phyloP scores from a whole-genome alignment of 2,888 invertebrate species.

The Papilio gigon region DNA sequence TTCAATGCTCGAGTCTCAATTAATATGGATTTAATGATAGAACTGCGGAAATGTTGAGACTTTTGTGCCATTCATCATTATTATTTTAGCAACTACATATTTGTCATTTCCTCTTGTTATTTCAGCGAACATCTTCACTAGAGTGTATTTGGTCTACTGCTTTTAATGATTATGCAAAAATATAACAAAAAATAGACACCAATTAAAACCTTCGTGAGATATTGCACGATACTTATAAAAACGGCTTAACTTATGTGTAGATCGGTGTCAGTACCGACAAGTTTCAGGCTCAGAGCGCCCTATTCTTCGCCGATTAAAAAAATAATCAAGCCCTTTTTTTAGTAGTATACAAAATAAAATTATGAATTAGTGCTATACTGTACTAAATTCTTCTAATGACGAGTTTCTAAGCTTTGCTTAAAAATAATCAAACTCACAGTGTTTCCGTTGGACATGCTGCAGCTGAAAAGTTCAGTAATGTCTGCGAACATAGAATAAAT shows the following conservation, averaged over 20 bases:
- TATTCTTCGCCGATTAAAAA: no score
- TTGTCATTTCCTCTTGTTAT: neutral
- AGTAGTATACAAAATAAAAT: no score
- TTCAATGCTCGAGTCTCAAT: conserved; percentile 11
- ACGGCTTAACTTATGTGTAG: no score
- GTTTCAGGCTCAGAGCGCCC: no score
- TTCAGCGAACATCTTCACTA: neutral
- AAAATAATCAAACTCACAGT: neutral
- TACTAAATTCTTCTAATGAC: no score
- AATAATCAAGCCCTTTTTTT: no score
- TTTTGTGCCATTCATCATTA: neutral
- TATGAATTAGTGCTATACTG: no score
- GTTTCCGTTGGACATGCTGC: neutral
- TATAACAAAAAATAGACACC: no score
- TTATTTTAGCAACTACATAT: neutral
- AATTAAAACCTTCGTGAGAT: no score
- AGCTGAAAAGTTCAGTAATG: conserved; percentile 16
- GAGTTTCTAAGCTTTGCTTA: neutral
- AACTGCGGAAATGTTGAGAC: neutral
- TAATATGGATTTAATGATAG: conserved; percentile 23
- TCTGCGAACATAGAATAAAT: conserved; percentile 27
- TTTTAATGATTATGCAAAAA: no score
- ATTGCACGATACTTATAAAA: no score
- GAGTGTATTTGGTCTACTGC: neutral
- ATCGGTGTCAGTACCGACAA: no score